These are phyloP conservation scores for Nicator chloris DNA, from an alignment of 2,113 vertebrate genomes.

Conservation along the genomic window DNA sequence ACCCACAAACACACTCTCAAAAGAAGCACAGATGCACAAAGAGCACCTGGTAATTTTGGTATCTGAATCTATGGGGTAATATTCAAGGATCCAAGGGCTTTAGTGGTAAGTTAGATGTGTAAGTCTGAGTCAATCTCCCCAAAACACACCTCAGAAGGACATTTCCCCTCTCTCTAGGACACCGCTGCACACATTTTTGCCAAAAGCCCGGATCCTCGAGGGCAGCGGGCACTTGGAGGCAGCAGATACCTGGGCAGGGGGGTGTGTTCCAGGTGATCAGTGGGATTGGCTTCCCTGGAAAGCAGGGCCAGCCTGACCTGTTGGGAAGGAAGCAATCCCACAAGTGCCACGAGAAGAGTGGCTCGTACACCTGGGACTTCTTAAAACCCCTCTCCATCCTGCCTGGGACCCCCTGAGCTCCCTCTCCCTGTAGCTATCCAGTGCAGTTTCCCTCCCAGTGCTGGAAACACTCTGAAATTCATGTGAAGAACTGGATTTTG, in stretches of 20 bases:
- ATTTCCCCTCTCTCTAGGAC: background rate
- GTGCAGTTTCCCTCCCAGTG: background rate
- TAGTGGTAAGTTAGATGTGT: background rate
- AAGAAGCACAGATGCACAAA: background rate
- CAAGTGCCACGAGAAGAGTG: background rate
- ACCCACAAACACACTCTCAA: background rate
- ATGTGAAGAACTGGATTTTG: rapidly evolving
- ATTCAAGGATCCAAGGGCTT: background rate
- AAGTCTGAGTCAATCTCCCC: background rate
- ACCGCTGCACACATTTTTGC: background rate
- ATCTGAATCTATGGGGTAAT: background rate
- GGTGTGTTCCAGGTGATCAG: too few species aligned
- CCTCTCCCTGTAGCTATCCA: background rate
- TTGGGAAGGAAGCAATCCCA: background rate
- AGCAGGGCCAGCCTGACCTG: background rate
- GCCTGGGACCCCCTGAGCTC: too few species aligned
- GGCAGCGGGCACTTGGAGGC: background rate
- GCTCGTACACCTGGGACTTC: too few species aligned
- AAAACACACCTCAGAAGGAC: background rate
- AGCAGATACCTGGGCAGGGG: background rate
- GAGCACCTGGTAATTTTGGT: background rate
- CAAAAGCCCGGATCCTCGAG: background rate
- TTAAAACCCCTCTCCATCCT: background rate
- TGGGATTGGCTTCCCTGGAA: background rate
- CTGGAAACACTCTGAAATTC: background rate